Conservation (phyloP, 2,888 invertebrate genomes). For the Eulithis testata region DNA sequence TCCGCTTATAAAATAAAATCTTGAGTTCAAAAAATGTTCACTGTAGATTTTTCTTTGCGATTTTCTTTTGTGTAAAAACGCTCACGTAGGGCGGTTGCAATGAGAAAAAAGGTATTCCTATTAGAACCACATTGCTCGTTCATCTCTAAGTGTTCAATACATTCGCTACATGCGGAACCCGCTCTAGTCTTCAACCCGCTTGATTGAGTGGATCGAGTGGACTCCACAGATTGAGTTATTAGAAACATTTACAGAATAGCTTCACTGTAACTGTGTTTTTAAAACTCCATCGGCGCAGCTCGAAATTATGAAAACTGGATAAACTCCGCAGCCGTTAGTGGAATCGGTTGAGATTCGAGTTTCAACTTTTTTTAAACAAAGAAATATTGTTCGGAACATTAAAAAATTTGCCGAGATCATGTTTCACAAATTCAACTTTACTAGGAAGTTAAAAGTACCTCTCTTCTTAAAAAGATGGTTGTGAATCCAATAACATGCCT, state of each 20-base stretch:
- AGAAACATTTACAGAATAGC: slow-evolving; percentile 50
- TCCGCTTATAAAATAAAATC: slow-evolving; percentile 16
- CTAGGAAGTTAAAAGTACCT: too few species aligned
- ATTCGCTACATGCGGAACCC: slow-evolving; percentile 69
- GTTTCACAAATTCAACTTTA: too few species aligned
- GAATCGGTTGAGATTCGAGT: slow-evolving; percentile 57
- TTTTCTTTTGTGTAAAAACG: slow-evolving; percentile 59
- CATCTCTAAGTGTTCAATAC: slow-evolving; percentile 77
- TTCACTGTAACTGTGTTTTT: slow-evolving; percentile 50
- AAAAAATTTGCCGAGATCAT: neutral
- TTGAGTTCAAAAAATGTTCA: slow-evolving; percentile 18
- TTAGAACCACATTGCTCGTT: slow-evolving; percentile 75
- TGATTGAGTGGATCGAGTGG: slow-evolving; percentile 66
- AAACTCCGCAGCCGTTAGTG: slow-evolving; percentile 61
- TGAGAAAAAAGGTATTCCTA: slow-evolving; percentile 66
- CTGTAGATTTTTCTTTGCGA: slow-evolving; percentile 43
- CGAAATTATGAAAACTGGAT: slow-evolving; percentile 56
- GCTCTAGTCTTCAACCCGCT: slow-evolving; percentile 46
- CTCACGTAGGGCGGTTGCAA: slow-evolving; percentile 52
- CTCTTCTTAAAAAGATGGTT: too few species aligned
- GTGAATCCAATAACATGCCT: too few species aligned
- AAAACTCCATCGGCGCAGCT: slow-evolving; percentile 52
- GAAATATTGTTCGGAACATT: slow-evolving; percentile 42
- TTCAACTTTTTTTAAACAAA: slow-evolving; percentile 54
- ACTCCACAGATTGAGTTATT: slow-evolving; percentile 54